Evolutionary conservation across 2,797 vertebrate genomes (phyloP), one percentile per base, ranked within the genome.

Genomic region (Caiman crocodilus): DNA sequence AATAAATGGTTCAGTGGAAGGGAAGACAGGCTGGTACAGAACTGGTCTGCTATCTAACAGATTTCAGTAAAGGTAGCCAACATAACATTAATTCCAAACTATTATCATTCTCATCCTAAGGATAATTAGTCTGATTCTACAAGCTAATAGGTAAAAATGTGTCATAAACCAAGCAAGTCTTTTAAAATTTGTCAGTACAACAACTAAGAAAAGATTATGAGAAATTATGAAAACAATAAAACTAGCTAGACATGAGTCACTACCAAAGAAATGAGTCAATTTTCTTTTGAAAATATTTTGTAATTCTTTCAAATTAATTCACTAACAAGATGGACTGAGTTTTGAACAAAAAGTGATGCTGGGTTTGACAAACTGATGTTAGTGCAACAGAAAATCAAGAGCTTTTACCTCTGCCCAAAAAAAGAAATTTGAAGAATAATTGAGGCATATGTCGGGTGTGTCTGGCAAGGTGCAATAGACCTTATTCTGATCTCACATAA

Each of bases 231-330:
- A 50, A 73, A 50, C 23, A 15, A 88, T 25, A 35, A 82, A 82
- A 30, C 42, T 63, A 50, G 14, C 57, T 55, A 82, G 64, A 89
- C 81, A 69, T 87, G 87, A 92, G 57, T 90, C 67, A 84, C 71
- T 76, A 30, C 21, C 63, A 5, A 1, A 58, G 89, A 84, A 82
- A n/a, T 75, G 94, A 96, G 55, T 96, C 90, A 95, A 85, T 90
- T 63, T 65, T 93, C 87, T 92, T 84, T 89, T 79, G 15, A 42
- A 97, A 94, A 91, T 63, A 88, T 95, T 89, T 96, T 79, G 58
- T 93, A 93, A 96, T 95, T 80, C 82, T 88, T 64, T 91, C 85
- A n/a, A 42, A 56, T 87, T 90, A 91, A 93, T 89, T 90, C 88
- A n/a, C 56, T 10, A 94, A 93, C 61, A 85, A 81, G n/a, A 85